phyloP scores from a whole-genome alignment of 2,888 invertebrate species.

The Nemotelus pantherinus region DNA sequence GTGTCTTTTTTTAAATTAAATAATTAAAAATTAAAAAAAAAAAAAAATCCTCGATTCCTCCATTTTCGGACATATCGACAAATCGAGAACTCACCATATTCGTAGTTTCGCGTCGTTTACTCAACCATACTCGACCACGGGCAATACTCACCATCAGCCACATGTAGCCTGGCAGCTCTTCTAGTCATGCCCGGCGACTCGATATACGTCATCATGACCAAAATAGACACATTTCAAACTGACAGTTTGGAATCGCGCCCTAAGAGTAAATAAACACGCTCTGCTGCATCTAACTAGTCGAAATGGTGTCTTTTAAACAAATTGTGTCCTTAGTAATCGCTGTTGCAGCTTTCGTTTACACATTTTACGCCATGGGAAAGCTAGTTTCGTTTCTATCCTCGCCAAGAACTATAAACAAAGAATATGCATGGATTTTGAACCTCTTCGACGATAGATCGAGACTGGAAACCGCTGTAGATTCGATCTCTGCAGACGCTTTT shows the following conservation, averaged over 20 bases:
- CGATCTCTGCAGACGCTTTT: constrained; percentile 65
- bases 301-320: constrained; percentile 59
- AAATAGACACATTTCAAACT: constrained; percentile 12
- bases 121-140: neutral
- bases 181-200: neutral
- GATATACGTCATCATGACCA: constrained; percentile 6
- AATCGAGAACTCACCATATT: neutral
- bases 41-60: neutral
- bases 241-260: constrained; percentile 32
- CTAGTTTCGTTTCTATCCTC: constrained; percentile 69
- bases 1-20: too few relatives aligned
- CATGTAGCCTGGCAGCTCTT: constrained; percentile 2
- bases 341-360: constrained; percentile 64
- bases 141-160: neutral
- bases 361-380: constrained; percentile 67
- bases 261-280: constrained; percentile 18
- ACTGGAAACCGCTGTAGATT: constrained; percentile 62
- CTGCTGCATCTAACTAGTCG: neutral
- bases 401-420: constrained; percentile 61
- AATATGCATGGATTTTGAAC: constrained; percentile 60
- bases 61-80: neutral
- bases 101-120: too few relatives aligned
- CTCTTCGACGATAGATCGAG: constrained; percentile 61
- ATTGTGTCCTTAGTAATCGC: constrained; percentile 61
- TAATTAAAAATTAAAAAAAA: neutral